A percentile compares a stretch with the other conserved stretches of the same genome.
Evolutionary conservation across 1,140 invertebrate species (phyloP).

Genomic region (Subanguina moxae): DNA sequence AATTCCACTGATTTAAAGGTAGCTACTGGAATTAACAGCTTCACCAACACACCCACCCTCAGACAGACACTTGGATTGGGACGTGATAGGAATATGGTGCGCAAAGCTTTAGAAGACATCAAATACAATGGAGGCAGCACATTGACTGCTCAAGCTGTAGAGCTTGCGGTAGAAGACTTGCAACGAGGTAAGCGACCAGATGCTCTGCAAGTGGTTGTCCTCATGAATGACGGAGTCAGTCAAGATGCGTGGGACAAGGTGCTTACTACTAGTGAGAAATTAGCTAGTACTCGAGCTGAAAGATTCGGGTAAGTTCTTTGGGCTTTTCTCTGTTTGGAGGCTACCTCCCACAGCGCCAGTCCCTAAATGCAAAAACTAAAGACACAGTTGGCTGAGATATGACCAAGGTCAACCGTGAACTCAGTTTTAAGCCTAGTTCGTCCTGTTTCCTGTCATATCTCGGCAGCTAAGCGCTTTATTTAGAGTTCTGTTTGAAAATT

Average conservation of each 20-base stretch:
- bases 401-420: no score
- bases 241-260: constrained; percentile 53
- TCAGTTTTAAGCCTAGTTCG: no score
- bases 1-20: no score
- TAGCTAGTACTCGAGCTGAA: constrained; percentile 44
- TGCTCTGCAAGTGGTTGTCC: constrained; percentile 45
- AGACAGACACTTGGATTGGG: constrained; percentile 51
- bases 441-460: no score
- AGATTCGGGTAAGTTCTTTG: constrained; percentile 30
- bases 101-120: constrained; percentile 53
- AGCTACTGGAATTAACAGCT: constrained; percentile 52
- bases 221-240: constrained; percentile 54
- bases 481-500: no score
- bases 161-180: constrained; percentile 50
- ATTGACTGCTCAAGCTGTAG: constrained; percentile 51
- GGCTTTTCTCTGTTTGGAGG: no score
- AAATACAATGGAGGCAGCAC: constrained; percentile 50
- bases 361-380: no score
- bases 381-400: no score
- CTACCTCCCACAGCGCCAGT: no score
- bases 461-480: no score
- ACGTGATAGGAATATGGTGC: constrained; percentile 52
- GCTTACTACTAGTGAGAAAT: constrained; percentile 24
- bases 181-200: constrained; percentile 40
- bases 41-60: constrained; percentile 45